Evolutionary conservation across 35 echinoderm and acorn worm species (phyloP).

Genomic region (Holothuria glaberrima): DNA sequence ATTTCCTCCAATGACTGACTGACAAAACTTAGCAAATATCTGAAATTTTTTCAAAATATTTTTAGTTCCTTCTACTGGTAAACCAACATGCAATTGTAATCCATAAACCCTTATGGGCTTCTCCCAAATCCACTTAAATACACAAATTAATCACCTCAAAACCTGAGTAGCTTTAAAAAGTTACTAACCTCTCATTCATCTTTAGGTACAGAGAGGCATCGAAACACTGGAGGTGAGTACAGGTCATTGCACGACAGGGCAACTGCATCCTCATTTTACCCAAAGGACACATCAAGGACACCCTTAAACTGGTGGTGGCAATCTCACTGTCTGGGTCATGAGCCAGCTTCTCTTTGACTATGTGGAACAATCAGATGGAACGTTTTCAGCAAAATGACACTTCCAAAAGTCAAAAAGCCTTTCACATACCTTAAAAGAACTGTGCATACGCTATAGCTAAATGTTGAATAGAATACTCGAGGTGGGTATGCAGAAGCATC

Average conservation of each 20-base stretch:
- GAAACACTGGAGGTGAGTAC: conserved; percentile 97
- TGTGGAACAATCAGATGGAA: background rate
- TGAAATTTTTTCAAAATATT: too few relatives aligned
- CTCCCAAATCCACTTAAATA: too few relatives aligned
- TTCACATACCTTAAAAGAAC: background rate
- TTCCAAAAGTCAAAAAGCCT: background rate
- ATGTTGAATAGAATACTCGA: too few relatives aligned
- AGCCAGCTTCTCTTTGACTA: conserved; percentile 94
- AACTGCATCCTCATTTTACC: conserved; percentile 95
- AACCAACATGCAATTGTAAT: too few relatives aligned
- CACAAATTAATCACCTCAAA: too few relatives aligned
- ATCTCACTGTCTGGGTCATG: conserved; percentile 99
- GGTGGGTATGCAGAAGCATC: too few relatives aligned
- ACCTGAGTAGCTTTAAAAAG: too few relatives aligned
- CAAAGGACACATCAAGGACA: conserved; percentile 89
- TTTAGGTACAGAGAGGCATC: conserved; percentile 89
- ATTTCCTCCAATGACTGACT: too few relatives aligned
- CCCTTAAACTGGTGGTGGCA: conserved; percentile 91
- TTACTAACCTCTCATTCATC: conserved; percentile 96
- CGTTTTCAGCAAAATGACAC: background rate
- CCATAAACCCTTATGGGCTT: too few relatives aligned
- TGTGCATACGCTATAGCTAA: background rate
- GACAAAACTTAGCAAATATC: background rate
- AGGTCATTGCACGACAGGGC: conserved; percentile 82
- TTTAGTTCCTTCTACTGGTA: too few relatives aligned